Base-by-base conservation (phyloP, 2,113 vertebrate species). In the Pseudorectes ferrugineus region DNA sequence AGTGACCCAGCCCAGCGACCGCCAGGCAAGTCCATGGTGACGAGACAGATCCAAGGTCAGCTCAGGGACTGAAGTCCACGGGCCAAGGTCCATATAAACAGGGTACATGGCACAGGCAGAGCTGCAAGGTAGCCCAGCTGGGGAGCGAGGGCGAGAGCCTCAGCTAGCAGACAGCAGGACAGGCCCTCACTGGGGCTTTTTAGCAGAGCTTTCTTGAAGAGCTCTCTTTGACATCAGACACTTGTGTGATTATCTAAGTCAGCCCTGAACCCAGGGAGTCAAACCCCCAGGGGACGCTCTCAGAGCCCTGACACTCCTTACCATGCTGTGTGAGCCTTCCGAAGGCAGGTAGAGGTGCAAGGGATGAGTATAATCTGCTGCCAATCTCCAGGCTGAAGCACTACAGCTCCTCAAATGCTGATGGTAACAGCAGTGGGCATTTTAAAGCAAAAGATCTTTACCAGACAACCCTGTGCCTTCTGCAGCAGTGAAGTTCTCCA, bases 21-120 rank as follows among this genome's bases (percentile, higher is more conserved):
- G 43, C 68, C 48, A 31, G 51, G 57, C 33, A 36, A 35, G 29
- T 6, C 55, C 6, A 0, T 1, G 9, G 49, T 43, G 57, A 59
- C 0, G 0, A 71, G 57, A 51, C 14, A 35, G 57, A 33, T 4
- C 43, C 1, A 0, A 72, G 48, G 40, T 46, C 65, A 71, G 55
- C 61, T 24, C 35, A 42, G 65, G 42, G 51, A 40, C 15, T 42
- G 65, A 81, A 70, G 25, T 45, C 35, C 46, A 28, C 38, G 4
- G 51, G 29, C 25, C 35, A 46, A 46, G 23, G 48, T 49, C 43
- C 31, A 14, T 22, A 10, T 3, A 48, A 79, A 66, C 49, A 75
- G 18, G 22, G 45, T 2, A 4, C 63, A 25, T 48, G 85, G 65
- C 65, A 65, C 49, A 31, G 45, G 24, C 51, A 12, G 4, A 35